Evolutionary conservation across 2,888 invertebrate genomes (phyloP).

Genomic region (Eueremaeus valkanovi): DNA sequence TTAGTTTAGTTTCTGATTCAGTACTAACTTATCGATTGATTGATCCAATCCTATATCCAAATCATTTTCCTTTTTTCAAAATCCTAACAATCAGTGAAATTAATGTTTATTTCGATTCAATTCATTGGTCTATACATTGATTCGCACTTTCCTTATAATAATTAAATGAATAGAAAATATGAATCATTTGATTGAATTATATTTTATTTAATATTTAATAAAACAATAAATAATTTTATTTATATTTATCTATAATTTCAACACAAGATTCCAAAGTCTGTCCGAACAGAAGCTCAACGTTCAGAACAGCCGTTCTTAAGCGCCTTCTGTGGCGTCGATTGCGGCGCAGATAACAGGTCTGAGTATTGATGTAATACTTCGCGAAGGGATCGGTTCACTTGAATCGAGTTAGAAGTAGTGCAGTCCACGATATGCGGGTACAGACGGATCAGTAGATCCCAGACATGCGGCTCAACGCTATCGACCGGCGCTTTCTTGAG

Average conservation of each 20-base stretch:
- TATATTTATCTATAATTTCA: too few species aligned
- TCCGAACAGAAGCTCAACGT: too few species aligned
- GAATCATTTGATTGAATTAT: too few species aligned
- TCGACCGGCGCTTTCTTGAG: constrained; percentile 84
- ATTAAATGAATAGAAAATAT: too few species aligned
- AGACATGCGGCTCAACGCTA: constrained; percentile 81
- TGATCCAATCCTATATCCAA: neutral
- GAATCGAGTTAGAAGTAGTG: constrained; percentile 71
- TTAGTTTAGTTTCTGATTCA: neutral
- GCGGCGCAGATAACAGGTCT: constrained; percentile 61
- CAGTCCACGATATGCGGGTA: constrained; percentile 86
- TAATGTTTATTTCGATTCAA: too few species aligned
- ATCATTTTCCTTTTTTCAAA: neutral
- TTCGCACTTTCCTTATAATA: too few species aligned
- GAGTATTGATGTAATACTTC: constrained; percentile 84
- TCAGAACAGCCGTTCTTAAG: constrained; percentile 10
- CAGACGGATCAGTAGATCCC: constrained; percentile 86
- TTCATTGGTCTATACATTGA: too few species aligned
- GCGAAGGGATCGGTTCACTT: constrained; percentile 71
- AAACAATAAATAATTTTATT: too few species aligned
- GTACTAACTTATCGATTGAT: neutral
- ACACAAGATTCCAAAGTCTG: too few species aligned
- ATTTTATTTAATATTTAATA: too few species aligned
- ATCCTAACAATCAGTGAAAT: too few species aligned
- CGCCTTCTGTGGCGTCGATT: neutral